Evolutionary conservation across 2,888 invertebrate genomes (phyloP).

Genomic region (Tenthredo notha): DNA sequence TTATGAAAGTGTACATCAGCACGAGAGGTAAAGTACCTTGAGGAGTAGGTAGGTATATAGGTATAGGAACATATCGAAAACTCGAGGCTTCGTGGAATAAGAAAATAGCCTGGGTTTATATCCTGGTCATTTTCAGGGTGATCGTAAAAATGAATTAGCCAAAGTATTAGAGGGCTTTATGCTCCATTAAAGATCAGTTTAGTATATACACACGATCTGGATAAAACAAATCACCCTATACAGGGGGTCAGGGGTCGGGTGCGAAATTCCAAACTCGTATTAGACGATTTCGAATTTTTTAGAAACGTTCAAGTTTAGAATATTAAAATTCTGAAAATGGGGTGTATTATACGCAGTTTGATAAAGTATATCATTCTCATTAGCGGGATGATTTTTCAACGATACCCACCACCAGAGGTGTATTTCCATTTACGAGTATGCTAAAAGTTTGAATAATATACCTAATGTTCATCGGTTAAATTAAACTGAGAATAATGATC

Average conservation of each 20-base stretch:
- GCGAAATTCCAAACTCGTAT: too few species aligned
- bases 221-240: background rate
- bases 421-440: background rate
- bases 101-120: conserved; percentile 1
- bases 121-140: background rate
- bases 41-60: background rate
- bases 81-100: background rate
- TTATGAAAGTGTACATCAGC: background rate
- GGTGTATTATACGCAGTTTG: too few species aligned
- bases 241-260: background rate
- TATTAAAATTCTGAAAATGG: background rate
- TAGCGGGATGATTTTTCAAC: background rate
- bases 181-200: background rate
- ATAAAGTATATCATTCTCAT: background rate
- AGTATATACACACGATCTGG: background rate
- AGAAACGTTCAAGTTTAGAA: too few species aligned
- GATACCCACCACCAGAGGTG: background rate
- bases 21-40: background rate
- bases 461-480: background rate
- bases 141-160: conserved; percentile 35
- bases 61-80: background rate
- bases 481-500: background rate
- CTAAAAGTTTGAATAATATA: background rate
- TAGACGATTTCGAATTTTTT: too few species aligned
- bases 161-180: conserved; percentile 24